Conservation (phyloP, 1,140 invertebrate species). For the Platyura marginata region DNA sequence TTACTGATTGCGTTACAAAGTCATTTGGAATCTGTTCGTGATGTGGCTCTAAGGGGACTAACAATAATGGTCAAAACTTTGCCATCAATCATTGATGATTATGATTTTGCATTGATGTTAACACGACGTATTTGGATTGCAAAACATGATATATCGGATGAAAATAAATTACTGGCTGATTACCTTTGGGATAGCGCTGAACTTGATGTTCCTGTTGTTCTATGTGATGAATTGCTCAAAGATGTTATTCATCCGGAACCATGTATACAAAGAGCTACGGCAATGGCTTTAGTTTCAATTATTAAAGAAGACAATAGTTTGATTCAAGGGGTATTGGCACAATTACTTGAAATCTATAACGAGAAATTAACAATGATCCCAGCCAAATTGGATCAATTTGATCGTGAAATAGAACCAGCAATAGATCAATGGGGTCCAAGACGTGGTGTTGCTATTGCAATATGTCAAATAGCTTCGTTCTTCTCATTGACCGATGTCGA, state of each 20-base stretch:
- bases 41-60: slow-evolving; percentile 58
- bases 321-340: slow-evolving; percentile 36
- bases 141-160: slow-evolving; percentile 48
- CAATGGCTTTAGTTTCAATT: slow-evolving; percentile 51
- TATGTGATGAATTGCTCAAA: slow-evolving; percentile 41
- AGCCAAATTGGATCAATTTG: slow-evolving; percentile 77
- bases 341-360: slow-evolving; percentile 54
- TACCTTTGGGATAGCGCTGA: slow-evolving; percentile 45
- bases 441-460: slow-evolving; percentile 67
- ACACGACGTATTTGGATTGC: slow-evolving; percentile 59
- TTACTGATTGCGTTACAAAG: slow-evolving; percentile 61
- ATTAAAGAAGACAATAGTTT: slow-evolving; percentile 34
- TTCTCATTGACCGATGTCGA: slow-evolving; percentile 41
- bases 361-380: slow-evolving; percentile 64
- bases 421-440: slow-evolving; percentile 66
- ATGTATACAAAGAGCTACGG: slow-evolving; percentile 58
- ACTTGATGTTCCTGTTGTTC: slow-evolving; percentile 33
- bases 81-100: slow-evolving; percentile 38
- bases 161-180: slow-evolving; percentile 45
- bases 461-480: slow-evolving; percentile 45
- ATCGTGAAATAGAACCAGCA: slow-evolving; percentile 66
- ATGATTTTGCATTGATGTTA: slow-evolving; percentile 36
- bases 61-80: slow-evolving; percentile 41
- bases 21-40: slow-evolving; percentile 43
- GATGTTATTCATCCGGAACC: slow-evolving; percentile 66